Base-by-base conservation (phyloP, 2,888 invertebrate genomes). In the Petrophora chlorosata region DNA sequence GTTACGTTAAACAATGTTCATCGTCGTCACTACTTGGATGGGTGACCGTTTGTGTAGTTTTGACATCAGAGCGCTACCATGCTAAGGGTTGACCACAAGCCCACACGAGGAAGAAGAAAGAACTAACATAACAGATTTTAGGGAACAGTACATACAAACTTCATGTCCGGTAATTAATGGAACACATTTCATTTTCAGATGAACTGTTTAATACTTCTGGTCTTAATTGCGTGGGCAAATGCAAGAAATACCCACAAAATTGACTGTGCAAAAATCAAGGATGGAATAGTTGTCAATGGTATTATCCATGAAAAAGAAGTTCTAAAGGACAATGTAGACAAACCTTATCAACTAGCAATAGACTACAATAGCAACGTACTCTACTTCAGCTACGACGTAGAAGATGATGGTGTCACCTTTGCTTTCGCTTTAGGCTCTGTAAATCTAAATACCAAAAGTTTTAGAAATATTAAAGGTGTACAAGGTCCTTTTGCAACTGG, bases 341-440 rank as follows among this genome's bases (percentile, higher is more conserved):
- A 68, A 34, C 82, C 87, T 0, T 87, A 81, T 46, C 84, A 86
- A 56, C 48, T 86, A 28, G 72, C 70, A 0, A 71, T 88, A 13
- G 84, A 88, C 46, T 74, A 80, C 22, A 66, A 76, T n/a, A 83
- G 73, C 1, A 78, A 79, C 39, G 75, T 67, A 1, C 38, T 87
- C 14, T 86, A 82, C 62, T 86, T 82, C 47, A 86, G 85, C 48
- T 79, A 69, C 38, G 43, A 63, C 1, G 56, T 62, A 19, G 17
- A 35, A 0, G 26, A 38, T 2, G 51, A 51, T 1, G 12, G 23
- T n/a, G n/a, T n/a, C n/a, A n/a, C n/a, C n/a, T n/a, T n/a, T 3
- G 42, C 36, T n/a, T 84, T 84, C 30, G 60, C 67, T 56, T 62
- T 76, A 5, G 79, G 73, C 0, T 80, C 70, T 39, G 33, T 85